Conservation (phyloP, 1,140 invertebrate species). For the Oedothorax gibbosus region DNA sequence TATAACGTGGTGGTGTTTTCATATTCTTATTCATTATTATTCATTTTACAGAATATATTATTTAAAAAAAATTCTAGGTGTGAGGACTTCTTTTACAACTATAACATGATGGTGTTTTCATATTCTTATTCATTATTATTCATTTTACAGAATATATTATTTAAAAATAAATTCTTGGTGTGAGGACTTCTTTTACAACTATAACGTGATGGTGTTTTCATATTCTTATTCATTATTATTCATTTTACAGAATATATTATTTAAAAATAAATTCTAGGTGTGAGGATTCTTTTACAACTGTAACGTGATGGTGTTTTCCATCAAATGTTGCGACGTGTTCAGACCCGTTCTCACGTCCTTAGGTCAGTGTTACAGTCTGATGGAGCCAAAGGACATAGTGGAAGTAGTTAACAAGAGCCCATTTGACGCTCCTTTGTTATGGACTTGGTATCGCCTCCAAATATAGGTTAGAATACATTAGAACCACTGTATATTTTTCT, state of each 20-base stretch:
- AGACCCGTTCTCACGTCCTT: neutral
- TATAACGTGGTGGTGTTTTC: too few species aligned
- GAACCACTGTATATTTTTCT: neutral
- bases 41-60: too few species aligned
- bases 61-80: too few species aligned
- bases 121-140: too few species aligned
- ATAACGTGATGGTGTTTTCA: too few species aligned
- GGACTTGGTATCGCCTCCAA: constrained; percentile 4
- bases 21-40: too few species aligned
- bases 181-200: neutral
- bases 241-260: too few species aligned
- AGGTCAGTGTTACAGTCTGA: constrained; percentile 13
- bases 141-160: too few species aligned
- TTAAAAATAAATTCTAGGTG: neutral
- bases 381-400: neutral
- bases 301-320: neutral
- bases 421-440: neutral
- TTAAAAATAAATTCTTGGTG: neutral
- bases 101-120: too few species aligned
- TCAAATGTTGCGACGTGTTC: constrained; percentile 16
- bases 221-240: too few species aligned
- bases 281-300: constrained; percentile 5
- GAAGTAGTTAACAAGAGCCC: neutral
- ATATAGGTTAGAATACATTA: neutral
- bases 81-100: too few species aligned